A percentile compares a stretch with the other conserved stretches of the same genome.
These are phyloP conservation scores for Aplodontia rufa DNA, from an alignment of 2,113 vertebrate genomes.

Conservation along the genomic window DNA sequence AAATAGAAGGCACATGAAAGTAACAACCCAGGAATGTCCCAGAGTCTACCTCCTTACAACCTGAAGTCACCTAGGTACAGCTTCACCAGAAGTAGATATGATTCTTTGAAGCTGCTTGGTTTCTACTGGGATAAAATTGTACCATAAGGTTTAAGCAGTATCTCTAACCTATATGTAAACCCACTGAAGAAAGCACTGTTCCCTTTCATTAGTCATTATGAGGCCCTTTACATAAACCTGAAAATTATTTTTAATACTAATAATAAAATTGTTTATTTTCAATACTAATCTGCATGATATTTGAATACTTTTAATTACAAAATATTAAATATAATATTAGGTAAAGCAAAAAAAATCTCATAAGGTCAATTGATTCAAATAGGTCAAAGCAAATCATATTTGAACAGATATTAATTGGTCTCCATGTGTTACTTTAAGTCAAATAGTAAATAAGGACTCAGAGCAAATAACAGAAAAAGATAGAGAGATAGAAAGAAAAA, in stretches of 20 bases:
- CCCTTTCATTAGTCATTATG: neutral
- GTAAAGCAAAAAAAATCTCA: neutral
- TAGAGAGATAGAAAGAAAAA: neutral
- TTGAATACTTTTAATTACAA: neutral
- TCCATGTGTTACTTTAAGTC: neutral
- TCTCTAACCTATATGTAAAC: neutral
- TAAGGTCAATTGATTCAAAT: neutral
- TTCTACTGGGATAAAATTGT: neutral
- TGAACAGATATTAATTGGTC: neutral
- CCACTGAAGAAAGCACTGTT: neutral
- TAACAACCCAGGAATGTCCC: neutral
- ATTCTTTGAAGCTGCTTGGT: neutral
- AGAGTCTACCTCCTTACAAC: neutral
- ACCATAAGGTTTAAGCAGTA: neutral
- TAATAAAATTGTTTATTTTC: neutral
- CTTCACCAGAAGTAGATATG: neutral
- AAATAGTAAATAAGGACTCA: neutral
- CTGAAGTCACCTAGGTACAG: neutral
- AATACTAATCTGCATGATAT: neutral
- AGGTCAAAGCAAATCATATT: neutral
- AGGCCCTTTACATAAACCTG: neutral
- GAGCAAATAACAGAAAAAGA: neutral
- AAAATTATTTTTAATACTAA: neutral
- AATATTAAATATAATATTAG: neutral
- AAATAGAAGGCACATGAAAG: neutral